Base-by-base conservation (phyloP, 2,888 invertebrate genomes). In the Pachydiplax longipennis region DNA sequence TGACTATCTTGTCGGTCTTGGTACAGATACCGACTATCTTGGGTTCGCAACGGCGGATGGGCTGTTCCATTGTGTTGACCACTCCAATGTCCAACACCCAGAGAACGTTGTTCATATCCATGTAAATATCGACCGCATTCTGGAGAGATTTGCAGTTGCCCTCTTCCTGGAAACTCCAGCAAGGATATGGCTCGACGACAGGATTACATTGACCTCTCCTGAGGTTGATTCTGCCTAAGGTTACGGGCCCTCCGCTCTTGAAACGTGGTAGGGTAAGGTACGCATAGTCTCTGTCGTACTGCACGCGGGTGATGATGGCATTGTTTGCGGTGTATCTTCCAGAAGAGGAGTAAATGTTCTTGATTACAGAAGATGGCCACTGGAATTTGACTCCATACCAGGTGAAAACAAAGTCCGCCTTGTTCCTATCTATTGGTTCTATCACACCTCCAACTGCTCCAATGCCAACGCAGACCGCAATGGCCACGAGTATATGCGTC, bases 51-150 rank as follows among this genome's bases (percentile, higher is more conserved):
- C 95, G 94, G 44, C 95, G 94, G 3, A 95, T 94, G 0, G 96
- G 95, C 91, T 95, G 94, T 91, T 95, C 95, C 92, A 96, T 92
- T 6, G 95, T 95, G 92, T 96, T 95, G 2, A 95, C 95, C 90
- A 96, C 94, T 40, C 96, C 96, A 65, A 94, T 95, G 92, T 96
- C 96, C 92, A 96, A 93, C 8, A 94, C 95, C 96, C 96, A 96
- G 1, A 96, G 93, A 37, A 95, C 94, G 90, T 95, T 94, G 93
- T 94, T 94, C 91, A 95, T 94, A 94, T 96, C 96, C 91, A 96
- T 93, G 92, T 95, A 95, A 92, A 96, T 94, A 94, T 96, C 96
- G 92, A 96, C 96, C 92, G 94, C 92, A 90, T 92, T 92, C 91
- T 93, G 93, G n/a, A 93, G 90, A 15, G 92, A 91, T 65, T 90